Evolutionary conservation across 2,888 invertebrate genomes (phyloP).

Genomic region (Ormyrus nitidulus): DNA sequence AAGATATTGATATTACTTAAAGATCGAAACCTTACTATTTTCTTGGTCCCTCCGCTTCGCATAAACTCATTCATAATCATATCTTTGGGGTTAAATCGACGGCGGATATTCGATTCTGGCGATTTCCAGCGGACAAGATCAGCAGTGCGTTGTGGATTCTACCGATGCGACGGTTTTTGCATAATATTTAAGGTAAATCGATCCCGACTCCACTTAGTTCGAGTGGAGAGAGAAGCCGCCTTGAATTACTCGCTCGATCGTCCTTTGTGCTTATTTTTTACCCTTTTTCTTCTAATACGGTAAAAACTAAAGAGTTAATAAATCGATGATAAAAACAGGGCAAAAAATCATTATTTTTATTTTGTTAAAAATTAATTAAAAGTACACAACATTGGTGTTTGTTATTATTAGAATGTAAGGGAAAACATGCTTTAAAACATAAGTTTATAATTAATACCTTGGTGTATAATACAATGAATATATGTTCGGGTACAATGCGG

Average conservation of each 20-base stretch:
- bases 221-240: slow-evolving; percentile 55
- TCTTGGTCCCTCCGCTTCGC: background rate
- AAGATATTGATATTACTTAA: no score
- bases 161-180: slow-evolving; percentile 51
- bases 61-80: background rate
- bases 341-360: no score
- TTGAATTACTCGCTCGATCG: slow-evolving; percentile 48
- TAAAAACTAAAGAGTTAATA: background rate
- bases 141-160: slow-evolving; percentile 24
- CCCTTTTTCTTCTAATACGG: slow-evolving; percentile 18
- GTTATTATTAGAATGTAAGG: no score
- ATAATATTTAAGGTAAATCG: slow-evolving; percentile 65
- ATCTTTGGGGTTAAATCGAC: slow-evolving; percentile 23
- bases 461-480: no score
- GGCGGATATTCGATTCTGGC: slow-evolving; percentile 35
- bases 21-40: background rate
- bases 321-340: no score
- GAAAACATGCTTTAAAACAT: no score
- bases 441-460: no score
- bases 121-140: slow-evolving; percentile 5
- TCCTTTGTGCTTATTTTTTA: slow-evolving; percentile 14
- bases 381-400: no score
- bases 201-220: slow-evolving; percentile 64
- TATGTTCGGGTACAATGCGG: no score
- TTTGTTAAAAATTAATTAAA: no score